Conservation (phyloP, 2,113 vertebrate species). For the Sylvietta virens region DNA sequence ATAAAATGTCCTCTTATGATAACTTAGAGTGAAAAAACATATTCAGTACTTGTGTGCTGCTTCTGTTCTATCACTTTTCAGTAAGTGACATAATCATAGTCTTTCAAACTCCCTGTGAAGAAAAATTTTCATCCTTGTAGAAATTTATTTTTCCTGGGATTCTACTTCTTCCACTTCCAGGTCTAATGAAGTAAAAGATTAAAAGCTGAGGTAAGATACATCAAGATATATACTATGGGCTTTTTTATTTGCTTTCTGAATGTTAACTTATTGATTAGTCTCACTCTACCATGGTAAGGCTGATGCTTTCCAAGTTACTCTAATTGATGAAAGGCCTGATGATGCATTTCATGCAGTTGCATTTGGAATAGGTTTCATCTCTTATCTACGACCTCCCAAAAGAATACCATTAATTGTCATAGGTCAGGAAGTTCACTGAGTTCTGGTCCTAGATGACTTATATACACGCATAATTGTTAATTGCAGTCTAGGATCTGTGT, state of each 20-base stretch:
- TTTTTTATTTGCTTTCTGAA: background rate
- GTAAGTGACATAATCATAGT: background rate
- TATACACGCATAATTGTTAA: background rate
- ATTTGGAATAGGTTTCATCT: background rate
- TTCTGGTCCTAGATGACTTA: background rate
- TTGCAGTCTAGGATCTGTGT: background rate
- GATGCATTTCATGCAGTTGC: background rate
- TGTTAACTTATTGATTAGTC: background rate
- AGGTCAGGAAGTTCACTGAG: background rate
- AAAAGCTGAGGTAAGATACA: background rate
- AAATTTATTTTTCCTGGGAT: background rate
- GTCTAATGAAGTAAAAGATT: background rate
- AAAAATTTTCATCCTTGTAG: background rate
- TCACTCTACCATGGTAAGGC: background rate
- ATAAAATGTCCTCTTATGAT: background rate
- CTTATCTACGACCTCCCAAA: background rate
- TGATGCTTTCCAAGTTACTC: background rate
- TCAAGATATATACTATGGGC: background rate
- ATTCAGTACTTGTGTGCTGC: background rate
- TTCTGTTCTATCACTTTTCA: background rate
- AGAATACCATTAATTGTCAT: background rate
- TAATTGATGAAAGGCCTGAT: background rate
- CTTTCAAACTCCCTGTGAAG: background rate
- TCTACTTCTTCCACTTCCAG: background rate
- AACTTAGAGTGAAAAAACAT: background rate